Conservation (phyloP, 2,888 invertebrate species). For the Cataglyphis altisquamis region DNA sequence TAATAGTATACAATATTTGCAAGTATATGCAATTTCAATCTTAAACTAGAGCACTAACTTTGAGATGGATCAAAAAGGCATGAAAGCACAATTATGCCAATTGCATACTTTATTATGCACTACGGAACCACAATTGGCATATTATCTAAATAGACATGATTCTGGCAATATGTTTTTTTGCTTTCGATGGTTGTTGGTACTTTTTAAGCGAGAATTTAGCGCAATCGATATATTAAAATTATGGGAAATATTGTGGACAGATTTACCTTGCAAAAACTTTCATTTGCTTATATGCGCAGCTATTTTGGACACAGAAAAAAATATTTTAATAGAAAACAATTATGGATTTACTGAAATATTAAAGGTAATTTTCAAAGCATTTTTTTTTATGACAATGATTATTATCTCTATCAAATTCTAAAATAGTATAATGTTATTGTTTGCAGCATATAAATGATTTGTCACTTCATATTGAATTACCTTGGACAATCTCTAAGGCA, state of each 20-base stretch:
- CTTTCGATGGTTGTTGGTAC: conserved; percentile 98
- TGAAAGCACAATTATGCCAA: conserved; percentile 96
- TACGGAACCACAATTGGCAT: conserved; percentile 94
- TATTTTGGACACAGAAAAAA: conserved; percentile 96
- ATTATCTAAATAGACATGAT: conserved; percentile 95
- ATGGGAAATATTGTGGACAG: conserved; percentile 99
- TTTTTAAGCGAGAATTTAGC: conserved; percentile 97
- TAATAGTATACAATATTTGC: not conserved
- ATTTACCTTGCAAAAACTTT: conserved; percentile 97
- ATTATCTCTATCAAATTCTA: conserved; percentile 34
- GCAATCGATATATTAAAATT: conserved; percentile 95
- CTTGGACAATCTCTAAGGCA: conserved; percentile 93
- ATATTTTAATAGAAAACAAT: conserved; percentile 94
- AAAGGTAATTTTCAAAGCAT: conserved; percentile 89
- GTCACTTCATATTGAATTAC: conserved; percentile 94
- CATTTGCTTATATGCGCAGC: conserved; percentile 97
- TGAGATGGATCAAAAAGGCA: conserved; percentile 98
- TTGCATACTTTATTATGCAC: conserved; percentile 93
- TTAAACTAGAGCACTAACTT: conserved; percentile 93
- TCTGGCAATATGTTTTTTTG: conserved; percentile 99
- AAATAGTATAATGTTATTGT: conserved; percentile 59
- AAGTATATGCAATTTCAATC: conserved; percentile 26
- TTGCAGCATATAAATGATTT: conserved; percentile 98
- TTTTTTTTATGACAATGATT: not conserved
- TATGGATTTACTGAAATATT: conserved; percentile 98